Evolutionary conservation across 2,888 invertebrate species (phyloP).

Genomic region (Quadriops clusia): DNA sequence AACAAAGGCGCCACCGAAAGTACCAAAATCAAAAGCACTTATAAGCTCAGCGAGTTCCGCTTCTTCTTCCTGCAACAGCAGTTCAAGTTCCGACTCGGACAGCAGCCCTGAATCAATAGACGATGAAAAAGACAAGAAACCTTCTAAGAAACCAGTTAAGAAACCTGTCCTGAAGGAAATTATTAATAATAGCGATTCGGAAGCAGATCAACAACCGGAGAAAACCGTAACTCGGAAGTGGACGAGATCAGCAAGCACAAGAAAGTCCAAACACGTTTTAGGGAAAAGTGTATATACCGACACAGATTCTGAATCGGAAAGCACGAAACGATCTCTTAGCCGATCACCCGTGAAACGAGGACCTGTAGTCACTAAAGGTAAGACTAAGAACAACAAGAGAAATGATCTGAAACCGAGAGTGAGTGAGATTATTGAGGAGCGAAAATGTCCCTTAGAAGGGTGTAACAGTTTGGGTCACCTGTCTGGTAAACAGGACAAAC

Average conservation of each 20-base stretch:
- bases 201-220: constrained; percentile 24
- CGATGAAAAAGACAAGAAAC: constrained; percentile 13
- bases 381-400: constrained; percentile 37
- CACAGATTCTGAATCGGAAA: constrained; percentile 55
- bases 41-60: constrained; percentile 39
- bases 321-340: constrained; percentile 41
- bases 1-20: constrained; percentile 18
- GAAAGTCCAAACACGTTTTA: constrained; percentile 52
- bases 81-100: constrained; percentile 30
- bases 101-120: constrained; percentile 23
- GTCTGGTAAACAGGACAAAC: constrained; percentile 62
- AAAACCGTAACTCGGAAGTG: constrained; percentile 48
- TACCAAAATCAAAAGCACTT: constrained; percentile 39
- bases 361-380: constrained; percentile 36
- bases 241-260: constrained; percentile 56
- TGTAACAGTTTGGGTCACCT: constrained; percentile 85
- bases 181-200: constrained; percentile 32
- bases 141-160: constrained; percentile 27
- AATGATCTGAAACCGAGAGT: constrained; percentile 27
- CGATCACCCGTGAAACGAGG: constrained; percentile 55
- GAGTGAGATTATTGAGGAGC: constrained; percentile 41
- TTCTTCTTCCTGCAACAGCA: constrained; percentile 26
- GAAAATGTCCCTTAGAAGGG: constrained; percentile 74
- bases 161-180: constrained; percentile 31
- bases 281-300: constrained; percentile 47